Evolutionary conservation across 2,113 vertebrate genomes (phyloP).

Genomic region (Ellobius talpinus): DNA sequence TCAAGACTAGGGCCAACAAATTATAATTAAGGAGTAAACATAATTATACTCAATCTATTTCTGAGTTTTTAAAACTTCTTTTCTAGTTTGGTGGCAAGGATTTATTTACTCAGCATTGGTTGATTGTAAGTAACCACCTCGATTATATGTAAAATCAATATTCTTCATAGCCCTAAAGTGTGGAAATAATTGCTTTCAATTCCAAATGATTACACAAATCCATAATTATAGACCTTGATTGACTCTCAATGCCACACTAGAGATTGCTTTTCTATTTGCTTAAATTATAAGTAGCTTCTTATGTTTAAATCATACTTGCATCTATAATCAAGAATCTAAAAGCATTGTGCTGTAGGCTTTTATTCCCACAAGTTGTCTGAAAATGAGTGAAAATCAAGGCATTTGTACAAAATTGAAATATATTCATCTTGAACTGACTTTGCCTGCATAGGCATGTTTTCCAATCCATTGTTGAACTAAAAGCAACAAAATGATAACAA

Average conservation of each 20-base stretch:
- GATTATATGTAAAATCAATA: slow-evolving; percentile 35
- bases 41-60: neutral
- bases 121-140: neutral
- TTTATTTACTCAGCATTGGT: slow-evolving; percentile 48
- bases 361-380: slow-evolving; percentile 44
- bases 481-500: slow-evolving; percentile 59
- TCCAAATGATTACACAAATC: slow-evolving; percentile 19
- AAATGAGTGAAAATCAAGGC: slow-evolving; percentile 67
- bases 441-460: slow-evolving; percentile 53
- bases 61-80: neutral
- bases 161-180: neutral
- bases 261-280: slow-evolving; percentile 55
- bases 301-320: slow-evolving; percentile 58
- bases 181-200: slow-evolving; percentile 58
- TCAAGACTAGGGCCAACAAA: neutral
- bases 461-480: slow-evolving; percentile 42
- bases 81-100: neutral
- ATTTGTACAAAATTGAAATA: slow-evolving; percentile 62
- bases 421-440: slow-evolving; percentile 30
- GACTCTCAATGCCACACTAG: slow-evolving; percentile 42
- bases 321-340: slow-evolving; percentile 58
- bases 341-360: slow-evolving; percentile 50
- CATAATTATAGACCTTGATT: slow-evolving; percentile 60
- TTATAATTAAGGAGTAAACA: neutral
- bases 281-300: slow-evolving; percentile 52